Percentiles rank a stretch among this genome's conserved stretches.
Evolutionary conservation across 2,888 invertebrate species (phyloP).

Genomic region (Chrysodeixis includens): DNA sequence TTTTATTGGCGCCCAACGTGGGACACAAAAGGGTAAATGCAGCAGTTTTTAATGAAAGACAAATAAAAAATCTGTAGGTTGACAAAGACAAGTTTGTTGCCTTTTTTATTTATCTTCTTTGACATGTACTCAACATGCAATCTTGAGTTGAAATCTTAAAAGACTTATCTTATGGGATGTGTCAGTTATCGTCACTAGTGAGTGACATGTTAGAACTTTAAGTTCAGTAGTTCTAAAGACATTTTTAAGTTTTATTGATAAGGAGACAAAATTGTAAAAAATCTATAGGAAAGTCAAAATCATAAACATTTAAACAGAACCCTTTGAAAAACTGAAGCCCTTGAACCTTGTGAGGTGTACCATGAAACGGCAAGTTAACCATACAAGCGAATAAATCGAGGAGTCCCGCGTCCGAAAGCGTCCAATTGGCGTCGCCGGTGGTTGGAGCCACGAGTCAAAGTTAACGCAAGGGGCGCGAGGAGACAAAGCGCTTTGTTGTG

Average conservation of each 20-base stretch:
- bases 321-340: not conserved
- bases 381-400: conserved; percentile 19
- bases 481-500: conserved; percentile 83
- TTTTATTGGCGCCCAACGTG: conserved; percentile 76
- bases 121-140: not conserved
- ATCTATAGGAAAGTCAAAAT: not conserved
- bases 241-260: too few species aligned
- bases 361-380: conserved; percentile 17
- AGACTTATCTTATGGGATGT: not conserved
- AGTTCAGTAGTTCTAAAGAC: too few species aligned
- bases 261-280: too few species aligned
- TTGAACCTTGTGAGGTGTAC: not conserved
- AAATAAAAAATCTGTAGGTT: too few species aligned
- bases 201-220: too few species aligned
- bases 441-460: conserved; percentile 57
- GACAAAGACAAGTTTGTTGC: not conserved
- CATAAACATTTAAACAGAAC: not conserved
- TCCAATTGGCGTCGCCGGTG: conserved; percentile 41
- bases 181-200: too few species aligned
- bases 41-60: conserved; percentile 28
- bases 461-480: conserved; percentile 71
- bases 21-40: conserved; percentile 57
- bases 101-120: not conserved
- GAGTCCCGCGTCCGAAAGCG: conserved; percentile 35
- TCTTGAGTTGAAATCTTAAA: not conserved